These are phyloP conservation scores for Zaprionus capensis DNA, from an alignment of 1,140 invertebrate genomes.

Conservation along the genomic window DNA sequence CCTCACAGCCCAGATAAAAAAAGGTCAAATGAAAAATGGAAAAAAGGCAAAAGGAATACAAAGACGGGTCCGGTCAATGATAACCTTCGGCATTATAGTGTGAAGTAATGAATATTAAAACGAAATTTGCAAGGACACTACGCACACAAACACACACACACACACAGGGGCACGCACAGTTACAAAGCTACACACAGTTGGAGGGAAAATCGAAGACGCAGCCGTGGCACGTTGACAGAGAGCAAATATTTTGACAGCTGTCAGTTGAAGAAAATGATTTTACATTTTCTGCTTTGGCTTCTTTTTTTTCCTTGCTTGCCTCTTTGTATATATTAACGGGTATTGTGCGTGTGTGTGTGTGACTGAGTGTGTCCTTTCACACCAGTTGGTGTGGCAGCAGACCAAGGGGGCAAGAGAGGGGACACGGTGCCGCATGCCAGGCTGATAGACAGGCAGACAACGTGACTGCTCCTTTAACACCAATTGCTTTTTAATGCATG, in stretches of 20 bases:
- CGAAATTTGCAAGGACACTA: slow-evolving; percentile 57
- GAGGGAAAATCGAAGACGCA: slow-evolving; percentile 49
- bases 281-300: slow-evolving; percentile 63
- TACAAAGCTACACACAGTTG: slow-evolving; percentile 2
- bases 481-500: slow-evolving; percentile 82
- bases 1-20: slow-evolving; percentile 1
- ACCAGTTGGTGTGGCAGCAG: slow-evolving; percentile 22
- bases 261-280: slow-evolving; percentile 82
- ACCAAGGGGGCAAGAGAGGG: not conserved
- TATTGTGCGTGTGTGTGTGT: slow-evolving; percentile 11
- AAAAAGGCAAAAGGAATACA: not conserved
- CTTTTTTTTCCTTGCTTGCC: slow-evolving; percentile 35
- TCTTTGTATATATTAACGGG: slow-evolving; percentile 40
- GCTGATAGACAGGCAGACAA: slow-evolving; percentile 62
- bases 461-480: slow-evolving; percentile 82
- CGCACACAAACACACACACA: not conserved
- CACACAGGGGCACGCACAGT: not conserved
- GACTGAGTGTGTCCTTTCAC: slow-evolving; percentile 24
- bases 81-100: slow-evolving; percentile 60
- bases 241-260: slow-evolving; percentile 82
- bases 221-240: slow-evolving; percentile 65
- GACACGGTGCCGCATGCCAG: slow-evolving; percentile 28
- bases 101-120: slow-evolving; percentile 82
- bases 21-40: slow-evolving; percentile 33
- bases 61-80: slow-evolving; percentile 26